Base-by-base conservation (phyloP, 2,888 invertebrate species). In the Amphiduros pacificus region DNA sequence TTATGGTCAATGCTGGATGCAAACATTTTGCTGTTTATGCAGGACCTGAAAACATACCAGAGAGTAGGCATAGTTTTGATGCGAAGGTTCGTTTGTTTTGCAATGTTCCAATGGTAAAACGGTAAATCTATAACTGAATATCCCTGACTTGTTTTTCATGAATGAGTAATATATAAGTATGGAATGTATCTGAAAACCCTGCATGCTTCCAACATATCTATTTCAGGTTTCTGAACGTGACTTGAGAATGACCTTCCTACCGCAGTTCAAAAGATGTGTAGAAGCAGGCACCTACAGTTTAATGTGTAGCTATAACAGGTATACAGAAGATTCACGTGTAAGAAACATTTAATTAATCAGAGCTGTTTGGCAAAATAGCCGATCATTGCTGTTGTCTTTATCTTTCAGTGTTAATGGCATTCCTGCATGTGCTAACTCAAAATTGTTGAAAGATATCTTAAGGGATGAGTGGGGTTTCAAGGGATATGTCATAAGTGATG, bases 301-400 rank as follows among this genome's bases (percentile, higher is more conserved):
- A n/a, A 80, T 80, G 78, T 80, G 80, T 68, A 79, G 79, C 55
- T 80, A 77, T 62, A 80, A 78, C 72, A 77, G 76, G 77, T 78
- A 58, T 11, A 28, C 20, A 20, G 22, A 6, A 20, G n/a, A 36
- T 36, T 11, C 36, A 36, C 9, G 36, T n/a, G n/a, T 44, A 44
- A 17, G 49, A 9, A 49, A 36, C 9, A 36, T 17, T 11, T 36
- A 36, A 36, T 36, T 36, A 36, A 36, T 36, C 36, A 9, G 9
- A 17, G 11, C 9, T 9, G 36, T 11, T 17, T 17, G 9, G 11
- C 9, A 36, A 36, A 36, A 17, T 9, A 36, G 36, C 36, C 36
- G 36, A 36, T 36, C 17, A 17, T n/a, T n/a, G n/a, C n/a, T n/a
- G n/a, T n/a, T n/a, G n/a, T 54, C 32, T 17, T 60, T 59, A 28